Percentiles rank a stretch among this genome's conserved stretches.
These are phyloP conservation scores for Cynopterus sphinx DNA, from an alignment of 2,797 vertebrate species.

Conservation along the genomic window DNA sequence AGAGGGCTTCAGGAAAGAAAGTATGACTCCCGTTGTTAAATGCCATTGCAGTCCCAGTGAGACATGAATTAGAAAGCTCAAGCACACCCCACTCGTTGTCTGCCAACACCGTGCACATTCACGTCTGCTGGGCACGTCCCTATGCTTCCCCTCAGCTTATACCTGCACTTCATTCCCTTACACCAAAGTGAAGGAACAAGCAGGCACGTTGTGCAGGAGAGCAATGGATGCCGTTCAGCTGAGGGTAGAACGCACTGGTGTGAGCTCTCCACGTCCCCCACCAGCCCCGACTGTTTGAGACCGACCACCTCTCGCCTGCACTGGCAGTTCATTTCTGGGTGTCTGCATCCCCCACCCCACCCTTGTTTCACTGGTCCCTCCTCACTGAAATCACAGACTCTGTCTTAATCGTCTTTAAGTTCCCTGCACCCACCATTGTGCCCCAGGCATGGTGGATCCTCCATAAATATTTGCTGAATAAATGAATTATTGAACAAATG, in stretches of 20 bases:
- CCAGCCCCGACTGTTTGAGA: too few relatives aligned
- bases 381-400: neutral
- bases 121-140: neutral
- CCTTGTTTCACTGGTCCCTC: neutral
- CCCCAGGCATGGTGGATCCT: neutral
- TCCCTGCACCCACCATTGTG: neutral
- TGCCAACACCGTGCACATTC: neutral
- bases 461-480: neutral
- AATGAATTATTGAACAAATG: conserved; percentile 17
- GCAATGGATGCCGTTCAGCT: fast-evolving
- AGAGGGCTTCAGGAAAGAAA: neutral
- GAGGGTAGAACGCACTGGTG: fast-evolving
- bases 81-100: neutral
- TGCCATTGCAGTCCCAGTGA: neutral
- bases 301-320: neutral
- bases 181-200: neutral
- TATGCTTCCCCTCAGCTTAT: fast-evolving
- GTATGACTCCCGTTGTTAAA: too few relatives aligned
- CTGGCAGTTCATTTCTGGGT: neutral
- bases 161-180: neutral
- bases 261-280: too few relatives aligned
- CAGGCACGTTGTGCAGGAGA: neutral
- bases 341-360: neutral
- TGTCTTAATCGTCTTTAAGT: neutral
- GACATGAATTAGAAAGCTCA: neutral